These are phyloP conservation scores for Germaria angustata DNA, from an alignment of 2,888 invertebrate genomes.

Conservation along the genomic window DNA sequence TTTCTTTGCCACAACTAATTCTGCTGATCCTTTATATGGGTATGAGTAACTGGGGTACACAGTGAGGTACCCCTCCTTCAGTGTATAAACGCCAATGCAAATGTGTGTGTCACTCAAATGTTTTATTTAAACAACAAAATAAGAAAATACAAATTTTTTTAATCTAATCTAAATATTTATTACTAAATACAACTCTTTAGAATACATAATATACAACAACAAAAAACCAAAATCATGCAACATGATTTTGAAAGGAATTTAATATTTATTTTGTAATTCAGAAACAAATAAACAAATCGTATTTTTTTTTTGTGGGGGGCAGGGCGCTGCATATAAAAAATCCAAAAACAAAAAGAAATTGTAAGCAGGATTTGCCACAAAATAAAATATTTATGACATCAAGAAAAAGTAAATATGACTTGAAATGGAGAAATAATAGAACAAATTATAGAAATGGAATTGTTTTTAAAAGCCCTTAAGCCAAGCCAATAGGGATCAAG, in stretches of 20 bases:
- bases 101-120: constrained; percentile 6
- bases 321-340: not conserved
- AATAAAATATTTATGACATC: not conserved
- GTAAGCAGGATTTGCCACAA: not conserved
- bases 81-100: too few relatives aligned
- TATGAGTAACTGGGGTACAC: too few relatives aligned
- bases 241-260: not conserved
- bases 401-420: not conserved
- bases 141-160: not conserved
- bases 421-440: not conserved
- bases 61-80: too few relatives aligned
- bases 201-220: not conserved
- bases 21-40: too few relatives aligned
- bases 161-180: constrained; percentile 28
- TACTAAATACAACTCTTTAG: not conserved
- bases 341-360: not conserved
- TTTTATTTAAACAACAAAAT: not conserved
- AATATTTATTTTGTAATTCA: constrained; percentile 15
- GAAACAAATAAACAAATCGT: not conserved
- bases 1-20: too few relatives aligned
- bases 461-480: constrained; percentile 21
- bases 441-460: not conserved
- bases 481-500: constrained; percentile 18
- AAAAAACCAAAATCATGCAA: not conserved
- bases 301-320: not conserved